A percentile compares a stretch with the other conserved stretches of the same genome.
phyloP scores from a whole-genome alignment of 2,113 vertebrate species.

The Orthonyx spaldingii region DNA sequence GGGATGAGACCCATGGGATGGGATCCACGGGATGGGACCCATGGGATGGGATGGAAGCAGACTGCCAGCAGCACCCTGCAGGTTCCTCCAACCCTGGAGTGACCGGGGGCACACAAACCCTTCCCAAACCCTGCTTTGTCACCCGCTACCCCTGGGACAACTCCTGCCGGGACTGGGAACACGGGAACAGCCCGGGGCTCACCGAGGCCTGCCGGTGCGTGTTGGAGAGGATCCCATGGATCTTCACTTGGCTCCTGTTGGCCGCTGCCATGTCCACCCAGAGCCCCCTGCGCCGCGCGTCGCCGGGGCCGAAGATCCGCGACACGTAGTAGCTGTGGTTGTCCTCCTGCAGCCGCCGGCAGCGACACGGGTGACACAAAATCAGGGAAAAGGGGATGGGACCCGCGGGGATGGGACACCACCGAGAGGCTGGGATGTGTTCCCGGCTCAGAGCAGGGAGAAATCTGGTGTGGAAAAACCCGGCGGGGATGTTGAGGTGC shows the following conservation, averaged over 20 bases:
- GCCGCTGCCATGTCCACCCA: conserved; percentile 82
- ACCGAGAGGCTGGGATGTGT: background rate
- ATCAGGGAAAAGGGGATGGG: rapidly evolving
- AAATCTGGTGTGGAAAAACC: background rate
- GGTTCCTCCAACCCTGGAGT: background rate
- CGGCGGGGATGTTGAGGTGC: rapidly evolving
- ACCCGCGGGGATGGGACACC: rapidly evolving
- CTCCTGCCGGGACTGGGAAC: background rate
- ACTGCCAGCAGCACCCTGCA: no score
- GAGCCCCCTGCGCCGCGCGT: conserved; percentile 71
- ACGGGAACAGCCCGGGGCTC: background rate
- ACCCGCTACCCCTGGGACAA: no score
- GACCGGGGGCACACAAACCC: rapidly evolving
- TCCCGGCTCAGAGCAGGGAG: background rate
- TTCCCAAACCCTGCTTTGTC: background rate
- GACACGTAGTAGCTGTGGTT: conserved; percentile 88
- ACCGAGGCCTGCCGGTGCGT: conserved; percentile 91
- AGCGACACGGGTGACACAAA: background rate
- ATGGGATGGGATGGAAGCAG: no score
- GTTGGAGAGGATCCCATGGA: conserved; percentile 90
- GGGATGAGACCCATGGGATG: background rate
- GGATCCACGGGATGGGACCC: background rate
- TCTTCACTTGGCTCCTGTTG: conserved; percentile 77
- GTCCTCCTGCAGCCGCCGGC: conserved; percentile 76
- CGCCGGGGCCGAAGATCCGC: conserved; percentile 77